phyloP scores from a whole-genome alignment of 2,797 vertebrate genomes.

The Typhlichthys subterraneus region DNA sequence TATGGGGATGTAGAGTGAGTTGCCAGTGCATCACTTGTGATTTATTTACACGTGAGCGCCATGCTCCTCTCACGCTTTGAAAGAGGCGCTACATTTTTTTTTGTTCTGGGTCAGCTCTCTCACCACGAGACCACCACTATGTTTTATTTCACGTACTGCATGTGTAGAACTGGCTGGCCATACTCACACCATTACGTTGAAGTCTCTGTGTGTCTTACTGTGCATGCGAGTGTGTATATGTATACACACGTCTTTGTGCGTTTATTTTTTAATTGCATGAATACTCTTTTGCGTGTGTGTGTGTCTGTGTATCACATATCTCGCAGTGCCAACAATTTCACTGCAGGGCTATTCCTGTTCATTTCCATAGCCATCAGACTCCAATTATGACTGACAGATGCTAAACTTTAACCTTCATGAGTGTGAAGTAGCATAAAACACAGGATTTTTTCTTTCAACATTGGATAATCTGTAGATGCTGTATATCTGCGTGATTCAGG shows the following conservation, averaged over 20 bases:
- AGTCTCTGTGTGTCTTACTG: conserved; percentile 8
- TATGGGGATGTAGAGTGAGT: conserved; percentile 1
- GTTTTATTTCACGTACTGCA: conserved; percentile 41
- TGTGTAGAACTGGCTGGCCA: conserved; percentile 18
- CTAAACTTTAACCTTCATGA: no score
- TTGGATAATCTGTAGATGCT: no score
- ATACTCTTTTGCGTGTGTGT: conserved; percentile 3
- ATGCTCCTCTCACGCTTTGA: conserved; percentile 39
- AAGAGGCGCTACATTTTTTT: conserved; percentile 34
- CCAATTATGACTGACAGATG: no score
- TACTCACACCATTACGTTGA: conserved; percentile 15
- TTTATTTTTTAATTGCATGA: conserved; percentile 1
- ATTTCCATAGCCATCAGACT: no score
- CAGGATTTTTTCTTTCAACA: no score
- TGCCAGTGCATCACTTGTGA: conserved; percentile 32
- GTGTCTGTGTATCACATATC: not conserved
- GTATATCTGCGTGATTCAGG: no score
- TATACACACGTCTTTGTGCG: not conserved
- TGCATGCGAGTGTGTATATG: not conserved
- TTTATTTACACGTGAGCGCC: conserved; percentile 62
- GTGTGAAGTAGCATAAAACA: no score
- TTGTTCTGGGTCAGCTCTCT: conserved; percentile 61
- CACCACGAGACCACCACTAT: conserved; percentile 48
- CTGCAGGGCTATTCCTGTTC: no score
- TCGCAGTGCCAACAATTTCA: no score